Evolutionary conservation across 2,797 vertebrate genomes (phyloP), one percentile per base, ranked within the genome.

Genomic region (Epinephelus awoara): DNA sequence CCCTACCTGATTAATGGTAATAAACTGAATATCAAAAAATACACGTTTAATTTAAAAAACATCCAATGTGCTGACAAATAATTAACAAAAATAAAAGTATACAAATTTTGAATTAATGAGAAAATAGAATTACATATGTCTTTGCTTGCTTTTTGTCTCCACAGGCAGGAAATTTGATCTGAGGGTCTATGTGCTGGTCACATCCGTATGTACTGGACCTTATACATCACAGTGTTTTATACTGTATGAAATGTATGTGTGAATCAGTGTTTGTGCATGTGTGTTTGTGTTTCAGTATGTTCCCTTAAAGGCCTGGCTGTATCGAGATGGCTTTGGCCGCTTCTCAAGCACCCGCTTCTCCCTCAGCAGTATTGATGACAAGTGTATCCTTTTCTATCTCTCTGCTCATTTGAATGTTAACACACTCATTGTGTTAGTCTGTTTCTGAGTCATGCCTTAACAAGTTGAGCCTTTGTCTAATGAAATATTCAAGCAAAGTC

Each of bases 1-100:
- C 97, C 97, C 2, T 98, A 98, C 89, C 89, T 98, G 51, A 96
- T 98, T 59, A 95, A 96, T 90, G 97, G 97, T 97, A 81, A 82
- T 71, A 18, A 73, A 72, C 13, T 34, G 6, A 67, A 42, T 66
- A 8, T 34, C 1, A 13, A 79, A 64, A 47, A 54, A 61, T 57
- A 11, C 0, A 5, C 0, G 42, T 68, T 66, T 15, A 6, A 68
- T 29, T 19, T 9, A 42, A 40, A 7, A 64, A 58, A 19, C 6
- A 54, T 56, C 1, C 44, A 44, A 25, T 29, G 10, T 67, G 44
- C 9, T 19, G 68, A 40, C 2, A 47, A 51, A 38, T 17, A 38
- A 67, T 42, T 40, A 27, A 21, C 11, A 52, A 38, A 18, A 42
- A 25, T 14, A 27, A 61, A 56, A 27, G 10, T 27, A 5, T 6